Evolutionary conservation across 2,113 vertebrate species (phyloP).

Genomic region (Cisticola juncidis): DNA sequence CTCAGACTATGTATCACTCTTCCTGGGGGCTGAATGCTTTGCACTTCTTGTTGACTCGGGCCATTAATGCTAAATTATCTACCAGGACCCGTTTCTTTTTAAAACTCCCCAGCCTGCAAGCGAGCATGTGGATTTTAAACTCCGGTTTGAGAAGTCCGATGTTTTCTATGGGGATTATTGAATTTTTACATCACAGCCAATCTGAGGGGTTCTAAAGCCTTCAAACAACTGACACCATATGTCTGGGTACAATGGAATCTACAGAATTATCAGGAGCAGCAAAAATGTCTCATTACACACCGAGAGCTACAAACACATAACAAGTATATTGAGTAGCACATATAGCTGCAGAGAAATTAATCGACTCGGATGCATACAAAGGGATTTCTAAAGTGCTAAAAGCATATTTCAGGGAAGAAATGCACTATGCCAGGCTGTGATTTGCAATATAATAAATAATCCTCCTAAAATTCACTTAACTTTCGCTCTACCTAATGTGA

Average conservation of each 20-base stretch:
- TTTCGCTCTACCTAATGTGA: constrained; percentile 28
- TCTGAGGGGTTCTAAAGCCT: constrained; percentile 6
- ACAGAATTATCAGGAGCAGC: constrained; percentile 47
- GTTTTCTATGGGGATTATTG: constrained; percentile 55
- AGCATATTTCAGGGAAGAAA: constrained; percentile 40
- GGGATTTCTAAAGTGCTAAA: constrained; percentile 43
- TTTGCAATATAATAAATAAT: constrained; percentile 62
- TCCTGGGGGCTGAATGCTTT: neutral
- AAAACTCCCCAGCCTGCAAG: constrained; percentile 51
- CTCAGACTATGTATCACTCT: neutral
- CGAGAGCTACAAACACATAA: neutral
- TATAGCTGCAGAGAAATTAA: constrained; percentile 43
- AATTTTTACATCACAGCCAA: constrained; percentile 46
- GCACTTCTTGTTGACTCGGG: constrained; percentile 47
- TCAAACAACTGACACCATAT: constrained; percentile 56
- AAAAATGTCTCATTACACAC: constrained; percentile 58
- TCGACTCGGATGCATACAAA: constrained; percentile 48
- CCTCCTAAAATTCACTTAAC: constrained; percentile 58
- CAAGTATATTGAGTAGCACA: constrained; percentile 17
- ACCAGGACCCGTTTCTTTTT: constrained; percentile 52
- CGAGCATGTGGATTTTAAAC: neutral
- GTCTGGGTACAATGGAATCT: constrained; percentile 35
- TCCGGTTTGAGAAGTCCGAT: constrained; percentile 29
- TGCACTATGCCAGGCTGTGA: constrained; percentile 2
- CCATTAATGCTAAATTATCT: constrained; percentile 58